Evolutionary conservation across 2,113 vertebrate species (phyloP), one percentile per base, ranked within the genome.

Genomic region (Hippoglossus stenolepis): DNA sequence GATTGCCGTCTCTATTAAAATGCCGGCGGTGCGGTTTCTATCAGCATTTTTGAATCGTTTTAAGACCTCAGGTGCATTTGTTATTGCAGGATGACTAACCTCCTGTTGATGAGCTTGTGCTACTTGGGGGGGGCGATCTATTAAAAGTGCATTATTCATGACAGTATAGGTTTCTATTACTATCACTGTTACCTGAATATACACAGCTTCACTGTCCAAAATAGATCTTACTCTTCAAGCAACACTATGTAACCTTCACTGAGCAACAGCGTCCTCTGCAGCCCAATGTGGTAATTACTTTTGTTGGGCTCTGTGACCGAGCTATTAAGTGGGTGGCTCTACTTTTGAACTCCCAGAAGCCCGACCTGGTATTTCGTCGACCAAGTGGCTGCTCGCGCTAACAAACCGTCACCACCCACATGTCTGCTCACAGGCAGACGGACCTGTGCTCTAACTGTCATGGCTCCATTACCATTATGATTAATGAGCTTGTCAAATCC

Each of bases 401-500:
- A 93, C 92, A 82, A 92, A 94, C 93, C 83, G 20, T 71, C 56
- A 13, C 40, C 86, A 90, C 20, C 51, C 51, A 54, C 51, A 54
- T n/a, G 51, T n/a, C 51, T n/a, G 51, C 51, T 20, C 7, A n/a
- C 51, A 17, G 17, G 15, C 47, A 51, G 47, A 51, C 1, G 47
- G 47, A 51, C 47, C 47, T 80, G 53, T 91, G 93, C 94, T 93
- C 93, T 93, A 94, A 95, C 96, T 95, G 94, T 95, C 96, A 95
- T 92, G 89, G 93, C 92, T 90, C 89, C 93, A 96, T 97, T 96
- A 96, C 94, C 94, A 92, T 88, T 85, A 93, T 97, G 96, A 97
- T 97, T 96, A 96, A 98, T 97, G 96, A 93, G 93, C 91, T 93
- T 95, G 96, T 97, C 96, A 96, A 6, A 69, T 6, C 81, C 73